Evolutionary conservation across 1,140 invertebrate species (phyloP), one percentile per base, ranked within the genome.

Genomic region (Bombus picipes): DNA sequence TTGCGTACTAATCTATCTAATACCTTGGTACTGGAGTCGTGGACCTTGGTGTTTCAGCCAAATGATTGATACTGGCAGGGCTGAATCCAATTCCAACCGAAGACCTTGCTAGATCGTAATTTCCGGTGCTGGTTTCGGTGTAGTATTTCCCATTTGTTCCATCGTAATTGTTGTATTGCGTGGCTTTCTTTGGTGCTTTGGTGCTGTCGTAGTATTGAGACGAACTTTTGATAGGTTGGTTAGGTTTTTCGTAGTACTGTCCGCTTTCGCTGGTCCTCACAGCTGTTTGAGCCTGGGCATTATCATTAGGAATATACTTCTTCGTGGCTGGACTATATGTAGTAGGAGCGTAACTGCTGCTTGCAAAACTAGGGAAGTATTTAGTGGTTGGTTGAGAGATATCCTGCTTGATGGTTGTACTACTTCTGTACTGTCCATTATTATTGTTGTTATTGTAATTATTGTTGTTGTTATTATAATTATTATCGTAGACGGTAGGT

Each of bases 331-430:
- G 94, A 78, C 94, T 93, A 73, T 95, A 93, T 8, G 96, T 96
- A 0, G 96, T 96, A 1, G 96, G 96, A 5, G 92, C 89, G 62
- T 95, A 95, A 85, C 93, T 95, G 70, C 94, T 96, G 39, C 93
- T 94, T 18, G 95, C 93, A 75, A 95, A 96, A 57, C 94, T 95
- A 3, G 92, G 88, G 82, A 95, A 95, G 3, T 94, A 89, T 32
- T 93, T 94, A 6, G 81, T 79, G 12, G 90, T 93, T 13, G 91
- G 89, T 73, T 92, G 91, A 57, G 88, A 81, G 78, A 88, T 18
- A 39, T 92, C 86, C 83, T 89, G 82, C 32, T 62, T 90, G 41
- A 92, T 74, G 90, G 94, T 85, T 81, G 92, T 94, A 93, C 92
- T 91, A 94, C 95, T 86, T 71, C 94, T 94, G 37, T 95, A 95